Evolutionary conservation across 1,140 invertebrate genomes (phyloP).

Genomic region (Psix sp.): DNA sequence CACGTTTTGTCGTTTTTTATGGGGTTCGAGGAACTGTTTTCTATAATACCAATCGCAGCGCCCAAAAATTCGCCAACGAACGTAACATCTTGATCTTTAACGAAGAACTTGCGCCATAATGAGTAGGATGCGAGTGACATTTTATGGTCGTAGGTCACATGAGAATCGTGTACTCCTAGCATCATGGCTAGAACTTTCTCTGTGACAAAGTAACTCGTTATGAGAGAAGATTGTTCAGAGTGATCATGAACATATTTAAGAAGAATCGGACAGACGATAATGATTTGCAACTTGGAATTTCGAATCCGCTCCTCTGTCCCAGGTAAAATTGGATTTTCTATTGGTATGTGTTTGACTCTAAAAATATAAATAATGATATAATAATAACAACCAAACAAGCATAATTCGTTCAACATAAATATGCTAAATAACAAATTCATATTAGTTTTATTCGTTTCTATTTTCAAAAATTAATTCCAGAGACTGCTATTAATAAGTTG

Average conservation of each 20-base stretch:
- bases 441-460: too few relatives aligned
- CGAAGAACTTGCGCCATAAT: conserved; percentile 86
- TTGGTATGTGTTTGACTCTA: conserved; percentile 84
- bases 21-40: conserved; percentile 78
- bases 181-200: conserved; percentile 87
- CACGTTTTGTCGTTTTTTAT: conserved; percentile 79
- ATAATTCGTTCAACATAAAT: too few relatives aligned
- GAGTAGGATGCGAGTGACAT: conserved; percentile 83
- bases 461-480: too few relatives aligned
- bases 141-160: conserved; percentile 80
- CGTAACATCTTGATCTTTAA: conserved; percentile 86
- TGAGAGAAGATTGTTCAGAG: conserved; percentile 75
- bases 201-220: conserved; percentile 81
- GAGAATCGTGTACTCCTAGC: conserved; percentile 83
- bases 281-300: conserved; percentile 84
- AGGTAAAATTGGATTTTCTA: conserved; percentile 83
- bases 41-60: conserved; percentile 85
- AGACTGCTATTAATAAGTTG: too few relatives aligned
- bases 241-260: conserved; percentile 80
- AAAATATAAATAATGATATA: conserved; percentile 29
- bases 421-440: too few relatives aligned
- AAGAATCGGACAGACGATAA: conserved; percentile 86
- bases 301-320: conserved; percentile 79
- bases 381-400: not conserved
- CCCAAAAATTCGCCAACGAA: conserved; percentile 88